A percentile compares a stretch with the other conserved stretches of the same genome.
Conservation (phyloP, 2,797 vertebrate species). For the Gastrophryne carolinensis region DNA sequence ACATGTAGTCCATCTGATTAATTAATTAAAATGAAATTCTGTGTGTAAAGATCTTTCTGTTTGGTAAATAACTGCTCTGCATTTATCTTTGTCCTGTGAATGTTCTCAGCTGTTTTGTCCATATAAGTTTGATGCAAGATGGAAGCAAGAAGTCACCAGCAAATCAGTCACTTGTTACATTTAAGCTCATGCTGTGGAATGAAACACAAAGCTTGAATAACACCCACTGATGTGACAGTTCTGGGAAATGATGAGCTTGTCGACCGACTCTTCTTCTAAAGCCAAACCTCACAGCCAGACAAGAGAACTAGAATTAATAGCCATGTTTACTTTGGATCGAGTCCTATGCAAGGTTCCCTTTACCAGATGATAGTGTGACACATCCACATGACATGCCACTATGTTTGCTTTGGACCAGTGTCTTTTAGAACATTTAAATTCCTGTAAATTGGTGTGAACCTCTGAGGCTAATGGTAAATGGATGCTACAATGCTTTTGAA, state of each 20-base stretch:
- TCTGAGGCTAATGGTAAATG: not conserved
- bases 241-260: conserved; percentile 34
- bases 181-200: not conserved
- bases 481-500: not conserved
- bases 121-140: too few species aligned
- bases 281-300: not conserved
- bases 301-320: conserved; percentile 18
- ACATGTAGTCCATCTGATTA: too few species aligned
- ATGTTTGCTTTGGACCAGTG: conserved; percentile 6
- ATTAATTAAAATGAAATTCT: too few species aligned
- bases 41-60: too few species aligned
- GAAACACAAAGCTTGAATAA: conserved; percentile 19
- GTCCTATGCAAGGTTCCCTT: conserved; percentile 16
- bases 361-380: conserved; percentile 32
- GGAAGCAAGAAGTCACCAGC: too few species aligned
- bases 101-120: too few species aligned
- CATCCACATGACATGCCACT: conserved; percentile 12
- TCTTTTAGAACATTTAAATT: conserved; percentile 13
- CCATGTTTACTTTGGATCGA: conserved; percentile 42
- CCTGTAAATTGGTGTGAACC: not conserved
- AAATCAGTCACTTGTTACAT: conserved; percentile 2
- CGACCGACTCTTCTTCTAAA: conserved; percentile 2
- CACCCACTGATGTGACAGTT: conserved; percentile 7
- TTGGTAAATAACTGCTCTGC: too few species aligned
- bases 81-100: too few species aligned